These are phyloP conservation scores for Palaemon carinicauda DNA, from an alignment of 1,140 invertebrate species.

Conservation along the genomic window DNA sequence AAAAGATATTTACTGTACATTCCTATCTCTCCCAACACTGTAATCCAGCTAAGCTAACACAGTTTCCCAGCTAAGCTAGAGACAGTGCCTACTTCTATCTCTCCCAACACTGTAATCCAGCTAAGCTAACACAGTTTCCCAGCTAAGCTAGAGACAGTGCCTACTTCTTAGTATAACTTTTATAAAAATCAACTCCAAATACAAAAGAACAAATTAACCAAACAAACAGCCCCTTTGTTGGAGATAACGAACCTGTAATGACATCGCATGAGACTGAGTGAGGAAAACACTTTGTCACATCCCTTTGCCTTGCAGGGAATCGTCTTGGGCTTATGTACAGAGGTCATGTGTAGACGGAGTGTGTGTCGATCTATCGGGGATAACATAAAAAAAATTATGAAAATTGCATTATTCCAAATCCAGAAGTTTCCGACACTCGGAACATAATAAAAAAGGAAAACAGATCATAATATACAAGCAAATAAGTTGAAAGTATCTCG, in stretches of 20 bases:
- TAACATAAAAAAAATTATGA: background rate
- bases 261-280: constrained; percentile 15
- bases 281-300: constrained; percentile 16
- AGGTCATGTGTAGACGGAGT: constrained; percentile 27
- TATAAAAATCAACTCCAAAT: background rate
- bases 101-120: no score
- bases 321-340: constrained; percentile 47
- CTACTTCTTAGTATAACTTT: background rate
- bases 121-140: no score
- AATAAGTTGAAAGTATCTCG: no score
- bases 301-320: constrained; percentile 6
- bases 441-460: background rate
- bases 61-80: no score
- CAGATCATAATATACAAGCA: no score
- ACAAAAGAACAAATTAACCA: background rate
- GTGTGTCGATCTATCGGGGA: constrained; percentile 20
- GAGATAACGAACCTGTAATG: constrained; percentile 5
- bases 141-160: no score
- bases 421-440: background rate
- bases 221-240: background rate
- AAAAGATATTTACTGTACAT: no score
- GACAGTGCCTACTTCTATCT: no score
- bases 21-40: no score
- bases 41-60: no score
- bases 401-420: background rate